Evolutionary conservation across 2,113 vertebrate genomes (phyloP).

Genomic region (Xiphias gladius): DNA sequence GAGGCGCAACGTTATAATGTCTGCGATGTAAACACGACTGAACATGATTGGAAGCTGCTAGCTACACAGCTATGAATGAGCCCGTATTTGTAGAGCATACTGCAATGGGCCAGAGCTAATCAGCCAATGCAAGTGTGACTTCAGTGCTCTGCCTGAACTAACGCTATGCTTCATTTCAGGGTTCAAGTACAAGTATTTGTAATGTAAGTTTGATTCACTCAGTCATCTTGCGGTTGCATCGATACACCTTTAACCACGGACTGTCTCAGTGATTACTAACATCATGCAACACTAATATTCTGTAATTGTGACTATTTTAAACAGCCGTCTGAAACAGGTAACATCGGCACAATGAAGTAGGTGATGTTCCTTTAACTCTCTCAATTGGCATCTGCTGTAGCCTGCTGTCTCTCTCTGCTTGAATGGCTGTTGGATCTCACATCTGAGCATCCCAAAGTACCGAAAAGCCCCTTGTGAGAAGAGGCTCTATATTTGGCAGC

Average conservation of each 20-base stretch:
- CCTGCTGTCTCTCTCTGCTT: constrained; percentile 23
- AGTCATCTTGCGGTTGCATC: background rate
- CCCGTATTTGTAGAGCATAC: background rate
- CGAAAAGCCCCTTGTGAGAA: constrained; percentile 35
- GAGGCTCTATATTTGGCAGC: constrained; percentile 60
- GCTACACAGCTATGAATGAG: background rate
- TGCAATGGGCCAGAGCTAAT: too few relatives aligned
- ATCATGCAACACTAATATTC: background rate
- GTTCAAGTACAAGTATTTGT: background rate
- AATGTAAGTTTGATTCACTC: background rate
- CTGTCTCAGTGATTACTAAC: background rate
- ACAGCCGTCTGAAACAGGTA: background rate
- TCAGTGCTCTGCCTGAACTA: background rate
- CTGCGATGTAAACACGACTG: background rate
- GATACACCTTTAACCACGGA: background rate
- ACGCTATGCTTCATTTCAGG: background rate
- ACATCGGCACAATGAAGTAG: background rate
- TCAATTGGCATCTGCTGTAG: constrained; percentile 15
- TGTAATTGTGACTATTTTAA: background rate
- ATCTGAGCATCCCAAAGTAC: constrained; percentile 39
- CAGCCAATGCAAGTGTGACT: background rate
- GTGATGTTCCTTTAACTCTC: background rate
- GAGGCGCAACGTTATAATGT: background rate
- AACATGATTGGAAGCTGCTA: background rate
- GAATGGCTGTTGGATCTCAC: constrained; percentile 23